Evolutionary conservation across 2,797 vertebrate species (phyloP).

Genomic region (Oophaga sylvatica): DNA sequence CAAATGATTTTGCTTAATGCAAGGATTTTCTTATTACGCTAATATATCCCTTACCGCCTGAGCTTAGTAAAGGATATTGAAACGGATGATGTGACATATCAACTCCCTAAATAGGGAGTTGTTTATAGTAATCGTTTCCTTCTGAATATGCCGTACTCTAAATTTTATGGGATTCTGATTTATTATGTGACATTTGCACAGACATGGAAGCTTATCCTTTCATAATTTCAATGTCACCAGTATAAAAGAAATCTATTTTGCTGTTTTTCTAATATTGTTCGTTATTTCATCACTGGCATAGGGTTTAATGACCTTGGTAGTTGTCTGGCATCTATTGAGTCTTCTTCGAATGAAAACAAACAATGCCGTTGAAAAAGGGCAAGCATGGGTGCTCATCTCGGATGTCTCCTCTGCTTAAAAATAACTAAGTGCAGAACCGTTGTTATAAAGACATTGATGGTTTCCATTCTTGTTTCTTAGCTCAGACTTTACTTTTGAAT

Average conservation of each 20-base stretch:
- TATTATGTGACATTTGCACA: not conserved
- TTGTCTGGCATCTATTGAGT: not conserved
- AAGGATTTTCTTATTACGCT: constrained; percentile 39
- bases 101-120: constrained; percentile 3
- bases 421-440: constrained; percentile 8
- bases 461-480: not conserved
- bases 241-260: not conserved
- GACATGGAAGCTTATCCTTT: constrained; percentile 7
- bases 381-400: not conserved
- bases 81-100: not conserved
- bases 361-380: not conserved
- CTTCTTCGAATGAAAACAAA: not conserved
- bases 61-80: not conserved
- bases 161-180: not conserved
- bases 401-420: not conserved
- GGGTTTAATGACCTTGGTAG: constrained; percentile 10
- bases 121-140: constrained; percentile 23
- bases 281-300: not conserved
- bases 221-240: not conserved
- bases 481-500: not conserved
- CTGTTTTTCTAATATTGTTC: not conserved
- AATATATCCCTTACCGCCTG: constrained; percentile 18
- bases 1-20: constrained; percentile 27
- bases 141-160: not conserved
- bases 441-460: not conserved